Evolutionary conservation across 2,113 vertebrate genomes (phyloP), one percentile per base, ranked within the genome.

Genomic region (Epinephelus cyanopodus): DNA sequence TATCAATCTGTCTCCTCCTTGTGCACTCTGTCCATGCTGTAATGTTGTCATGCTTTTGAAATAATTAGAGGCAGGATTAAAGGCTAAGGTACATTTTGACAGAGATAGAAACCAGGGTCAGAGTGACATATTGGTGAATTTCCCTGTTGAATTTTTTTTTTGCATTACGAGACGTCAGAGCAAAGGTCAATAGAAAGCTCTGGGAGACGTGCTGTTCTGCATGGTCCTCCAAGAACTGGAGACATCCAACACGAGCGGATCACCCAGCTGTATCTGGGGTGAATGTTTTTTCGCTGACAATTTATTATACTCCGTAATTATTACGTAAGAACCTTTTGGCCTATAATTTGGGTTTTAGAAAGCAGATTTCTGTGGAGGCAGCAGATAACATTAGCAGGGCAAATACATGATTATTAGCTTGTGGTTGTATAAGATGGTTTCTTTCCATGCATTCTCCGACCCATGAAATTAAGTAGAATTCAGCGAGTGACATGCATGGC

Each of bases 341-440:
- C 84, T 90, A 79, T 92, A 87, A 94, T 91, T 94, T 89, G 58
- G 80, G 82, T 83, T 92, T 91, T 71, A 23, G 62, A 70, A 68
- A 76, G 73, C 25, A 15, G 52, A 63, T 66, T 69, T 87, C 21
- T 86, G 76, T 62, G 62, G 58, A 74, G 64, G 77, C 72, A 73
- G 79, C 68, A 72, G 60, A 91, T 87, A 78, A 75, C 18, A 25
- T 57, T 23, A 53, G 6, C 18, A 81, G 37, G 10, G 21, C 33
- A 39, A 68, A 61, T 8, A 48, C 50, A 56, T 77, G 75, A 90
- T 90, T 86, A 85, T 82, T 77, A 87, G 56, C 50, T 67, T 21
- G 9, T n/a, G 70, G 58, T 85, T 80, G 74, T 66, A 37, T 70
- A 78, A 84, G 11, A 57, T 58, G 15, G 0, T 58, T 84, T 85